Evolutionary conservation across 2,113 vertebrate species (phyloP), one percentile per base, ranked within the genome.

Genomic region (Alces alces): DNA sequence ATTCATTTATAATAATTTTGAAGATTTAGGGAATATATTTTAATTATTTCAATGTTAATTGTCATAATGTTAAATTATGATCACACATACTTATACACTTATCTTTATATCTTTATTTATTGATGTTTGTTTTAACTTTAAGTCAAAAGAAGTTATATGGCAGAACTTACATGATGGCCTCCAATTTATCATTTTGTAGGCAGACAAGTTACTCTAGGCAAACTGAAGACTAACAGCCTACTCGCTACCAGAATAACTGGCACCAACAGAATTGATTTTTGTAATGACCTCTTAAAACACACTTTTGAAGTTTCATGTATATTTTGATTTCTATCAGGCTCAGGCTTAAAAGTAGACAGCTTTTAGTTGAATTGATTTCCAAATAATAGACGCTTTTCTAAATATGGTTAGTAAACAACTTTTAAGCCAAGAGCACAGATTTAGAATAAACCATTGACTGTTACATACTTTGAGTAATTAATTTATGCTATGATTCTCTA

Each of bases 401-500:
- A 95, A 91, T 83, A 61, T 84, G 60, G 43, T 83, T 92, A 54
- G 30, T 86, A 95, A 96, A 91, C 45, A 89, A 45, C 4, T 28
- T 96, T 39, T 61, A 54, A 88, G 64, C 57, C 30, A 96, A 92
- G 2, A 94, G 19, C 55, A 86, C 50, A 28, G 89, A 95, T 96
- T 96, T 86, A 85, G 64, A 36, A 95, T 60, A 89, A 90, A 95
- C 86, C 43, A 78, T 30, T 50, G 61, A 86, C 14, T 52, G 6
- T 91, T 96, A 55, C 13, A 11, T 73, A 73, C 11, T 86, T 58
- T 33, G 23, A 76, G 76, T 91, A 88, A 86, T 61, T 95, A 93
- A 93, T 96, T 94, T 91, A 93, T 21, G 79, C 13, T 91, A 52
- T 33, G 54, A 93, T 85, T 91, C 60, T 70, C 79, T 70, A 97